Evolutionary conservation across 2,113 vertebrate genomes (phyloP), one percentile per base, ranked within the genome.

Genomic region (Acrocephalus kingi): DNA sequence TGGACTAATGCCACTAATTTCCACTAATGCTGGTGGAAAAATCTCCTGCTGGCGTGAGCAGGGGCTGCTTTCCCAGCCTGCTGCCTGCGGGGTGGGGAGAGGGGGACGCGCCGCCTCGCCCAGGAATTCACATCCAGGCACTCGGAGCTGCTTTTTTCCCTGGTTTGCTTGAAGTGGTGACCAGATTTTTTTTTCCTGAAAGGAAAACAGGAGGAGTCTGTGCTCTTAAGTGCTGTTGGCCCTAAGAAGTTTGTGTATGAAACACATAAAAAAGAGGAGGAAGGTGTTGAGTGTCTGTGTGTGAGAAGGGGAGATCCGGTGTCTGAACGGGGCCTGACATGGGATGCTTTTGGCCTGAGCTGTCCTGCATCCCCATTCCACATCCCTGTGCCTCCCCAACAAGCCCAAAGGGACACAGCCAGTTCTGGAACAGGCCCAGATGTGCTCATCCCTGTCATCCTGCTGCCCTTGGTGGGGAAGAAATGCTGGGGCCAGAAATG

Each of bases 1-100:
- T 94, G 96, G 95, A 88, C 79, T 76, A 24, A 46, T 11, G 95
- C 95, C 90, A 83, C 92, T 61, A 18, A 81, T 84, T 93, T 89
- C 90, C 90, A 55, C 93, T 94, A 67, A 79, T 66, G 82, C 87
- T 35, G 71, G 45, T 76, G 87, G 87, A 95, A 95, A 95, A 85
- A 87, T 43, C 93, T 87, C 62, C 56, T 37, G 62, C 84, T 93
- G 85, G 88, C 59, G 10, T 5, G 77, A 89, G 93, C 12, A 3
- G 43, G 77, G 61, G 22, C 84, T 4, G 33, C 52, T 55, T 91
- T 71, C 81, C 93, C 73, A 20, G 64, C 9, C 86, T 23, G 92
- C 15, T 11, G 86, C 45, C 7, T 66, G 85, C 48, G 2, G 54
- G 63, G 61, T 4, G 31, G 64, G 66, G 66, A 49, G 62, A 71